Evolutionary conservation across 2,888 invertebrate species (phyloP).

Genomic region (Nemapogon koenigi): DNA sequence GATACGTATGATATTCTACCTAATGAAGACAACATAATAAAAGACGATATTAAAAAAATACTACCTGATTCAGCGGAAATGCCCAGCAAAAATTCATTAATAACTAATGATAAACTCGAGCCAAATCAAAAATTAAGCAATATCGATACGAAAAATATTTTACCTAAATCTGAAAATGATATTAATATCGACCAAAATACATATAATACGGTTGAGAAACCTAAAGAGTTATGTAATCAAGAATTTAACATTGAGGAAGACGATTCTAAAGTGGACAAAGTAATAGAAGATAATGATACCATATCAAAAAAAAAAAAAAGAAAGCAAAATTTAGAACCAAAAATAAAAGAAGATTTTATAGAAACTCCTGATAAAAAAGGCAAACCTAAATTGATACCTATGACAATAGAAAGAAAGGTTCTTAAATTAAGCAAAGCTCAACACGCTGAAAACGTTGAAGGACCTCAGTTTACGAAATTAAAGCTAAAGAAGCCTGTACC

Average conservation of each 20-base stretch:
- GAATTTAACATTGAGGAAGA: too few species aligned
- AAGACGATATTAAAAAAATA: constrained; percentile 18
- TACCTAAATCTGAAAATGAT: neutral
- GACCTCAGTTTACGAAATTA: constrained; percentile 70
- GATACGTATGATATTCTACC: constrained; percentile 20
- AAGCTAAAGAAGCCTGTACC: constrained; percentile 70
- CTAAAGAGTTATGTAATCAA: too few species aligned
- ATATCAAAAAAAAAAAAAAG: constrained; percentile 9
- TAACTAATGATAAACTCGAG: too few species aligned
- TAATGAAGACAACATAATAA: neutral
- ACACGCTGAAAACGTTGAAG: constrained; percentile 65
- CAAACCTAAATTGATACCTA: constrained; percentile 46
- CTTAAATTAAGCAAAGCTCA: constrained; percentile 69
- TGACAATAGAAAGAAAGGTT: constrained; percentile 69
- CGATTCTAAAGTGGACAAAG: too few species aligned
- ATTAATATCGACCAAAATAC: neutral
- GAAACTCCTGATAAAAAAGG: constrained; percentile 9
- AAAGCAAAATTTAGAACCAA: constrained; percentile 13
- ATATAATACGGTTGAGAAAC: too few species aligned
- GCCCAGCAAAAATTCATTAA: too few species aligned
- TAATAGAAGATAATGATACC: too few species aligned
- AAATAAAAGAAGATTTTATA: neutral
- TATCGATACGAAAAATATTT: neutral
- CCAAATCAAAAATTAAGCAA: neutral
- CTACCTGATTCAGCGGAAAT: neutral